Evolutionary conservation across 2,888 invertebrate species (phyloP).

Genomic region (Drosophila demipolita): DNA sequence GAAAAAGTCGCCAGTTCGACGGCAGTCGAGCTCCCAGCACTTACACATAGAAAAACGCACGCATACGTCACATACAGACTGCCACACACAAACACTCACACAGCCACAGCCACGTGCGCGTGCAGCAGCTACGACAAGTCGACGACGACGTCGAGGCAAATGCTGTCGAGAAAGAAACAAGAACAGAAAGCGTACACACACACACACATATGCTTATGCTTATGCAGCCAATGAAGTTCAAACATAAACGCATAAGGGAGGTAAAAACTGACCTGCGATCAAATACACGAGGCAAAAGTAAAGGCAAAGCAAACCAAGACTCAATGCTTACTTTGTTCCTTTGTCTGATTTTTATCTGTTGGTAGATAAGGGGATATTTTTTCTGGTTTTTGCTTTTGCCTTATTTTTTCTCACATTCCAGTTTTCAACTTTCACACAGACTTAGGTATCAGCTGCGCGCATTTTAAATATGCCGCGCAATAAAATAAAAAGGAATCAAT

Average conservation of each 20-base stretch:
- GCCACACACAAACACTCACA: conserved; percentile 30
- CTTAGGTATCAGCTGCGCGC: conserved; percentile 31
- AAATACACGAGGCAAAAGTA: conserved; percentile 30
- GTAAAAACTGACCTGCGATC: conserved; percentile 76
- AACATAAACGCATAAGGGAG: conserved; percentile 47
- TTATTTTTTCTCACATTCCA: conserved; percentile 19
- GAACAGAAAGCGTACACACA: conserved; percentile 27
- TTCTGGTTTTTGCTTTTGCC: conserved; percentile 3
- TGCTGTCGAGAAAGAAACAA: conserved; percentile 37
- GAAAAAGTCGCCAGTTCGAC: conserved; percentile 26
- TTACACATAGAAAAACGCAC: conserved; percentile 31
- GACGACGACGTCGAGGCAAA: conserved; percentile 20
- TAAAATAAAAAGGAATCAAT: conserved; percentile 6
- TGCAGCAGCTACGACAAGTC: conserved; percentile 32
- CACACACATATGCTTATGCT: conserved; percentile 13
- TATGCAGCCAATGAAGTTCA: conserved; percentile 19
- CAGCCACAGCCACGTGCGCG: conserved; percentile 45
- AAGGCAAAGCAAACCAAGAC: conserved; percentile 11
- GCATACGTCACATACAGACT: conserved; percentile 14
- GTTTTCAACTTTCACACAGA: conserved; percentile 47
- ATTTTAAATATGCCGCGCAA: neutral
- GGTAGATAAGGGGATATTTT: conserved; percentile 43
- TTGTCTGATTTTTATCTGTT: conserved; percentile 16
- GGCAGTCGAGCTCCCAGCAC: conserved; percentile 43
- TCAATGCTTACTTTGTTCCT: conserved; percentile 26